Evolutionary conservation across 2,797 vertebrate genomes (phyloP).

Genomic region (Psittacula echo): DNA sequence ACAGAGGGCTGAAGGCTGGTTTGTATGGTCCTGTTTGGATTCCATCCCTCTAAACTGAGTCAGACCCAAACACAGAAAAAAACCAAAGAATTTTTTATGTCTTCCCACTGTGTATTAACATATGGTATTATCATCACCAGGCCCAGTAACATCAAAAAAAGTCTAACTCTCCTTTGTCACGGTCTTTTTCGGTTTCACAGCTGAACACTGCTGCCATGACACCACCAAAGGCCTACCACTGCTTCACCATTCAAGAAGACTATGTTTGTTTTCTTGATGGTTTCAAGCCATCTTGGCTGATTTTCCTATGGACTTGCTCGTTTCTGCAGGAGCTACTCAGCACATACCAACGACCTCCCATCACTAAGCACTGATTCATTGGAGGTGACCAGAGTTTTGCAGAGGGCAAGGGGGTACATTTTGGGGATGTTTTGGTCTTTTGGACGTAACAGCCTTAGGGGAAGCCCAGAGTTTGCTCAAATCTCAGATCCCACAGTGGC

Average conservation of each 20-base stretch:
- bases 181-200: not conserved
- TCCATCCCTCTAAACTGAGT: not conserved
- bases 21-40: not conserved
- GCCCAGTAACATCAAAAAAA: not conserved
- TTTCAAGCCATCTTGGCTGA: not conserved
- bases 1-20: not conserved
- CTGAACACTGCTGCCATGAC: not conserved
- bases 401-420: accelerated
- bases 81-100: not conserved
- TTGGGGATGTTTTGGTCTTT: not conserved
- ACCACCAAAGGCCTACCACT: not conserved
- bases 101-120: not conserved
- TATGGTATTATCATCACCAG: not conserved
- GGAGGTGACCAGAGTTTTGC: not conserved
- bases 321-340: not conserved
- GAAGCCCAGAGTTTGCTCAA: not conserved
- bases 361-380: not conserved
- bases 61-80: not conserved
- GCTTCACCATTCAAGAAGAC: not conserved
- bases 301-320: not conserved
- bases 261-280: not conserved
- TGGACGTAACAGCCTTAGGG: not conserved
- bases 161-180: not conserved
- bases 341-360: accelerated
- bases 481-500: not conserved